These are phyloP conservation scores for Elaeidobius kamerunicus DNA, from an alignment of 2,888 invertebrate species.

Conservation along the genomic window DNA sequence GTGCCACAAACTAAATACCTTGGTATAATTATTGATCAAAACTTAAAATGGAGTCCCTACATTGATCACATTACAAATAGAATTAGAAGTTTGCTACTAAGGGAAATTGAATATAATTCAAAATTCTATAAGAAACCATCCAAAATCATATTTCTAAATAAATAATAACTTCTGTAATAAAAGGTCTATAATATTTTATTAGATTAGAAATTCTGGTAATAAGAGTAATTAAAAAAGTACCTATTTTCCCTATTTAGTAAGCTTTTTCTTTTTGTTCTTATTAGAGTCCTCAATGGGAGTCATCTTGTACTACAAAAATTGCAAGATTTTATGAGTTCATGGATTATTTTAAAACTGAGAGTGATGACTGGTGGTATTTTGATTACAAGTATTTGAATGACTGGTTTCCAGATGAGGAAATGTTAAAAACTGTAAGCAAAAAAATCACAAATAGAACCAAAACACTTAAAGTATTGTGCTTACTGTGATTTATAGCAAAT, in stretches of 20 bases:
- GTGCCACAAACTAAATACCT: too few relatives aligned
- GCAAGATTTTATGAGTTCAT: conserved; percentile 66
- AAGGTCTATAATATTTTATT: too few relatives aligned
- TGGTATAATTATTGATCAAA: too few relatives aligned
- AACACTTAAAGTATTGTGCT: too few relatives aligned
- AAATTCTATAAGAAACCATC: too few relatives aligned
- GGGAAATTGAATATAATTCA: too few relatives aligned
- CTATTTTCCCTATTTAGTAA: neutral
- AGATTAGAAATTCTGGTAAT: neutral
- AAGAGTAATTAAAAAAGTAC: neutral
- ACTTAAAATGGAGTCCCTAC: too few relatives aligned
- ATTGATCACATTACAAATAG: too few relatives aligned
- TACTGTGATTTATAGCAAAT: conserved; percentile 49
- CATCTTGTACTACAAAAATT: conserved; percentile 57
- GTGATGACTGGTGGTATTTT: conserved; percentile 73
- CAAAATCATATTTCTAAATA: too few relatives aligned
- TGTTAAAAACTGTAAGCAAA: conserved; percentile 56
- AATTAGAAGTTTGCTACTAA: too few relatives aligned
- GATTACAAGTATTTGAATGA: conserved; percentile 80
- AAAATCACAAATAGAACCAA: conserved; percentile 45
- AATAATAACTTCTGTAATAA: too few relatives aligned
- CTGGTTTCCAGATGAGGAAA: conserved; percentile 59
- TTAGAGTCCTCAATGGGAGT: conserved; percentile 77
- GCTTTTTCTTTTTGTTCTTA: too few relatives aligned
- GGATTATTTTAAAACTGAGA: conserved; percentile 42